Evolutionary conservation across 2,888 invertebrate genomes (phyloP).

Genomic region (Scaptomyza polygonia): DNA sequence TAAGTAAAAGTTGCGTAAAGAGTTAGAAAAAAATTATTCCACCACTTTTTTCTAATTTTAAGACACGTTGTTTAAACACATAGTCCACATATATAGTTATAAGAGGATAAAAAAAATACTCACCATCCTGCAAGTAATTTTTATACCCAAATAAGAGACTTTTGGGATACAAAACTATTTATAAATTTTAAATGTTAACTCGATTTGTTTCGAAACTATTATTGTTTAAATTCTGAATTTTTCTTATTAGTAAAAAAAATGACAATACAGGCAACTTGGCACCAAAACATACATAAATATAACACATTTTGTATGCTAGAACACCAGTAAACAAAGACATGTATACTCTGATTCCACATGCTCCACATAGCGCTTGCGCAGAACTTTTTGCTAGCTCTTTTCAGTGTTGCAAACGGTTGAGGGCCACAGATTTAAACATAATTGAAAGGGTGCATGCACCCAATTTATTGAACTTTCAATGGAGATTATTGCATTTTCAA

Average conservation of each 20-base stretch:
- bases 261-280: constrained; percentile 43
- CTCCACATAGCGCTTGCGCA: constrained; percentile 50
- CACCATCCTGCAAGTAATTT: constrained; percentile 6
- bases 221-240: background rate
- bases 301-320: constrained; percentile 51
- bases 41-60: background rate
- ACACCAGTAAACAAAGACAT: constrained; percentile 69
- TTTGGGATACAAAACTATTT: background rate
- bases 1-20: constrained; percentile 41
- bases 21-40: constrained; percentile 16
- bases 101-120: constrained; percentile 5
- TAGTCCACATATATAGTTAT: constrained; percentile 31
- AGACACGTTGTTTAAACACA: constrained; percentile 27
- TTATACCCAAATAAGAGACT: background rate
- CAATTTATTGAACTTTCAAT: background rate
- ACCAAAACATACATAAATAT: constrained; percentile 56
- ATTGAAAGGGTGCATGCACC: background rate
- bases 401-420: background rate
- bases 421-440: background rate
- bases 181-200: background rate
- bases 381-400: background rate
- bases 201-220: background rate
- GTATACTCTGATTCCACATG: constrained; percentile 52
- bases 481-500: no score
- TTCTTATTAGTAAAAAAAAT: constrained; percentile 28